phyloP scores from a whole-genome alignment of 2,888 invertebrate genomes.

The Arge pagana region DNA sequence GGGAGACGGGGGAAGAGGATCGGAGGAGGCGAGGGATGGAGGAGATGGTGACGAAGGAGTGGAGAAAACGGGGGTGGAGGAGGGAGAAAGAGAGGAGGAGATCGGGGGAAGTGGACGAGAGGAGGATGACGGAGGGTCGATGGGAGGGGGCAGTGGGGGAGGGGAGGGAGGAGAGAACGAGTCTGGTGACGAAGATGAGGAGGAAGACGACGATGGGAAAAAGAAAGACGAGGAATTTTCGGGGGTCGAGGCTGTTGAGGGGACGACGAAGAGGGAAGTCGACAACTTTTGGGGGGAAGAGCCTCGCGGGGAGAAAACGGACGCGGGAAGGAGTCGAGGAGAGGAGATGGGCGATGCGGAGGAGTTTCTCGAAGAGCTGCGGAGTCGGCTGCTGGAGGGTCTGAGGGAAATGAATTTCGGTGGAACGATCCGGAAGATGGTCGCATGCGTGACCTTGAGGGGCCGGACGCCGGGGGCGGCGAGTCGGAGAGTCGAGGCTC shows the following conservation, averaged over 20 bases:
- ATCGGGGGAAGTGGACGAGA: background rate
- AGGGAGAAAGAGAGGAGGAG: background rate
- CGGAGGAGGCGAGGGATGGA: background rate
- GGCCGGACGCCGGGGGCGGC: too few species aligned
- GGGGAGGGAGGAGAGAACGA: background rate
- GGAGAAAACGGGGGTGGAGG: too few species aligned
- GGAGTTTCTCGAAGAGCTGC: too few species aligned
- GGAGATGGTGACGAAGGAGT: background rate
- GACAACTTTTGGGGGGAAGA: background rate
- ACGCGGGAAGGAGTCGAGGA: background rate
- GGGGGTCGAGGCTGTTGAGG: background rate
- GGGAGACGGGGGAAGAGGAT: background rate
- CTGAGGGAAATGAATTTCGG: too few species aligned
- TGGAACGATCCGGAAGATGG: too few species aligned
- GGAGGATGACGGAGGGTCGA: background rate
- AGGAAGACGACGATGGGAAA: background rate
- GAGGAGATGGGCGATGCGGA: too few species aligned
- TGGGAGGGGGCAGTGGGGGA: background rate
- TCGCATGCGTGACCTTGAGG: too few species aligned
- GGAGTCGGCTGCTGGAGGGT: too few species aligned
- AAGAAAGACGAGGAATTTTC: background rate
- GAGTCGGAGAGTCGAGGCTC: too few species aligned
- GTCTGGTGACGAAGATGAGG: background rate
- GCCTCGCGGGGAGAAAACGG: background rate
- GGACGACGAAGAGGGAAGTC: too few species aligned